phyloP scores from a whole-genome alignment of 1,140 invertebrate species.

The Bilobella aurantiaca region DNA sequence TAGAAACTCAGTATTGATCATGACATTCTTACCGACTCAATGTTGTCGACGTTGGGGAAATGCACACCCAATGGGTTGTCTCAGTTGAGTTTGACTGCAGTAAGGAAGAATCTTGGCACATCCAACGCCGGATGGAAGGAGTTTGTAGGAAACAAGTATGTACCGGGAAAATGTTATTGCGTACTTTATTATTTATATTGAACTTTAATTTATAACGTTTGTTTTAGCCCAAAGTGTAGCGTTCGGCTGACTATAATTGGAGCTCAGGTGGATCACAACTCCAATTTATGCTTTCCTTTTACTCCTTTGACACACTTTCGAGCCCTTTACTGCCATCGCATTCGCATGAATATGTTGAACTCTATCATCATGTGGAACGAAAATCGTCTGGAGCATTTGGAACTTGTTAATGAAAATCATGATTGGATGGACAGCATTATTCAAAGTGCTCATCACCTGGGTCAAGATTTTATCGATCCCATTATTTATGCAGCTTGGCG shows the following conservation, averaged over 20 bases:
- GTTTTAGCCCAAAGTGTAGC: slow-evolving; percentile 18
- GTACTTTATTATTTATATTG: slow-evolving; percentile 10
- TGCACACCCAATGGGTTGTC: slow-evolving; percentile 13
- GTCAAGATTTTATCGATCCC: slow-evolving; percentile 25
- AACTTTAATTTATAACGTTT: slow-evolving; percentile 6
- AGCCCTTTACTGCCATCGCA: slow-evolving; percentile 19
- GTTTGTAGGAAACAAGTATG: slow-evolving; percentile 25
- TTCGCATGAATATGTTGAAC: slow-evolving; percentile 24
- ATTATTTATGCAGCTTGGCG: slow-evolving; percentile 28
- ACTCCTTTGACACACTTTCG: slow-evolving; percentile 25
- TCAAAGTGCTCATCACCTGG: not conserved
- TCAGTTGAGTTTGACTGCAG: slow-evolving; percentile 19
- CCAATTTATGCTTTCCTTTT: slow-evolving; percentile 20
- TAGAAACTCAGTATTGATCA: slow-evolving; percentile 13
- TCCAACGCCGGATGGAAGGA: slow-evolving; percentile 21
- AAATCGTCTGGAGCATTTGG: slow-evolving; percentile 22
- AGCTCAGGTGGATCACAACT: slow-evolving; percentile 12
- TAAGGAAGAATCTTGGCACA: slow-evolving; percentile 11
- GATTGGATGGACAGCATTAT: slow-evolving; percentile 24
- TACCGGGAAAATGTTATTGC: not conserved
- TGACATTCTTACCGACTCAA: slow-evolving; percentile 17
- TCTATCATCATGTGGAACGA: slow-evolving; percentile 27
- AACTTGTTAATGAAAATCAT: slow-evolving; percentile 25
- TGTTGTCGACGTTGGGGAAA: slow-evolving; percentile 17
- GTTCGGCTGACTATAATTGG: slow-evolving; percentile 22